phyloP scores from a whole-genome alignment of 2,113 vertebrate species.

The Sisor rabdophorus region DNA sequence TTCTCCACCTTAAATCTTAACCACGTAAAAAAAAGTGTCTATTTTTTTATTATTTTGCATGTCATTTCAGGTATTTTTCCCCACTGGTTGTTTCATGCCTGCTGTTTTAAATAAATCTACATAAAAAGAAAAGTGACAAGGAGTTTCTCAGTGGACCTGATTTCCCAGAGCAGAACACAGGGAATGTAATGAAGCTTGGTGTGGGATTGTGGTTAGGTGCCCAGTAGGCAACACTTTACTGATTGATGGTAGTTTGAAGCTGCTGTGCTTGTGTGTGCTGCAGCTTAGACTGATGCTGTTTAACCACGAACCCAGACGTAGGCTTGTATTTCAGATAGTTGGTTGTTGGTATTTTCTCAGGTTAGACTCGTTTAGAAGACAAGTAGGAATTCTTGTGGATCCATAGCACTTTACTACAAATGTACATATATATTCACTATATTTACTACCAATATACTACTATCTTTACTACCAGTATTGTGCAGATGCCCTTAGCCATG shows the following conservation, averaged over 20 bases:
- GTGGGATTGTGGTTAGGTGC: neutral
- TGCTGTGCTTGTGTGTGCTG: neutral
- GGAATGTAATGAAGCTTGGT: neutral
- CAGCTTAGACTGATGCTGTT: neutral
- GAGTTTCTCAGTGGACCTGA: neutral
- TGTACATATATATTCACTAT: no score
- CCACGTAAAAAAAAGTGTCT: neutral
- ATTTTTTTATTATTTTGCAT: neutral
- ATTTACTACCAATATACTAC: no score
- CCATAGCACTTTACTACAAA: no score
- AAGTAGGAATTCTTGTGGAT: neutral
- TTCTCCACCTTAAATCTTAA: neutral
- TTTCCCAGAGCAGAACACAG: conserved; percentile 2
- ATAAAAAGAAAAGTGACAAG: neutral
- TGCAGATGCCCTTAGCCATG: no score
- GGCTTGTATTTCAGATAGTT: neutral
- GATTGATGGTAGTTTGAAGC: neutral
- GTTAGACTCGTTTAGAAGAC: neutral
- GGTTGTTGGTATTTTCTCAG: neutral
- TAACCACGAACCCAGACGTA: neutral
- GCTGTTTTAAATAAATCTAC: neutral
- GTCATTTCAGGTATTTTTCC: neutral
- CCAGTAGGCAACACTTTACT: conserved; percentile 5
- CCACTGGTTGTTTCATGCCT: neutral
- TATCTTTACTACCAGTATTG: no score